Base-by-base conservation (phyloP, 2,113 vertebrate genomes). In the Paradoxurus hermaphroditus region DNA sequence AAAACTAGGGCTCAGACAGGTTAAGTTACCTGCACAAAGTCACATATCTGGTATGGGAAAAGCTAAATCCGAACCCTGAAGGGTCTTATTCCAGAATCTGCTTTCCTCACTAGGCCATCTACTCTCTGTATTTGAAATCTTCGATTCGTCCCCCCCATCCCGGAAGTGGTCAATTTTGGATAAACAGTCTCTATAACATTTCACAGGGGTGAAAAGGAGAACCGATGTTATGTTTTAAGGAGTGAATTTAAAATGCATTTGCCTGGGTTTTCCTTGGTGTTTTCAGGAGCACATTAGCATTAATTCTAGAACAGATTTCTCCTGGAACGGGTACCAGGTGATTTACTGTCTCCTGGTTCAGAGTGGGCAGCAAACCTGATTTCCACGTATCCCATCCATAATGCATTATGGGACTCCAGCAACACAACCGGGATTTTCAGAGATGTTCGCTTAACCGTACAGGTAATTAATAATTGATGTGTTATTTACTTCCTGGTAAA, bases 391-490 rank as follows among this genome's bases (percentile, higher is more conserved):
- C 59, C 36, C 89, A 67, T 59, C 51, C 77, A 91, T 72, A 93
- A 93, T 77, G n/a, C 23, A 78, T 85, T 68, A 56, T 36, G 31
- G 56, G 56, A 91, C 46, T 78, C 49, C 68, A 81, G 65, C 68
- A 75, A 68, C 18, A 91, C 51, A 79, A 25, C 91, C 82, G 36
- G 18, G 56, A 94, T 82, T 91, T 95, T 91, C 56, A 93, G 67
- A 95, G 34, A 79, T 79, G 79, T 27, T 93, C 91, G 49, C 89
- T 97, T 86, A 95, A 70, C 77, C n/a, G 49, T 34, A 79, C 73
- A 95, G 39, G 25, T 94, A 95, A 86, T 78, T 88, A 84, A 93
- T 85, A 86, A 96, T 86, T 67, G 72, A 88, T 73, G 39, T 36
- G 41, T 56, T 87, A 78, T 83, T 97, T 82, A 85, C 18, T 92